A percentile compares a stretch with the other conserved stretches of the same genome.
These are phyloP conservation scores for Bembecia ichneumoniformis DNA, from an alignment of 2,888 invertebrate genomes.

Conservation along the genomic window DNA sequence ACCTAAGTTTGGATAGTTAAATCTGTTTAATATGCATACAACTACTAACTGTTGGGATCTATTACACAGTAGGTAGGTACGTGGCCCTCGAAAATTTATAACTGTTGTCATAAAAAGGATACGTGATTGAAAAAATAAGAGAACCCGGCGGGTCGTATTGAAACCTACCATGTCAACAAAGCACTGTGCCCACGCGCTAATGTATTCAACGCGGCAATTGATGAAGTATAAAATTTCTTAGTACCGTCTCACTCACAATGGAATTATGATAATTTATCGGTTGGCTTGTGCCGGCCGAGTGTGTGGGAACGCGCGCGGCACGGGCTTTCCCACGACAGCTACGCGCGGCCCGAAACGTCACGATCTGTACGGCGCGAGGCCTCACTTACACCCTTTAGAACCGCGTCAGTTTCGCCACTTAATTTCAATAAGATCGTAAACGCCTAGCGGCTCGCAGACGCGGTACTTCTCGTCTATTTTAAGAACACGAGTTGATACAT, in stretches of 20 bases:
- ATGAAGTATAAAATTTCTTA: constrained; percentile 73
- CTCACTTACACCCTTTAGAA: constrained; percentile 42
- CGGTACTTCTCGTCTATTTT: constrained; percentile 24
- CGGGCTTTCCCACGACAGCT: constrained; percentile 68
- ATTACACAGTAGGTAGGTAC: not conserved
- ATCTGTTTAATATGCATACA: too few relatives aligned
- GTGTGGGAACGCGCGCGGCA: constrained; percentile 73
- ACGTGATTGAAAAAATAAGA: constrained; percentile 43
- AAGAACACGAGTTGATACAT: constrained; percentile 33
- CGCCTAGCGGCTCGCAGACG: constrained; percentile 20
- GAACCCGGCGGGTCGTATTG: constrained; percentile 27
- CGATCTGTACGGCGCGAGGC: constrained; percentile 20
- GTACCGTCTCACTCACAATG: constrained; percentile 73
- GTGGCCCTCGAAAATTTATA: constrained; percentile 30
- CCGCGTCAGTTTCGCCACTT: constrained; percentile 10
- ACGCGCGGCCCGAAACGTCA: constrained; percentile 40
- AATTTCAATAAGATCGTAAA: constrained; percentile 36
- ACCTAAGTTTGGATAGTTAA: too few relatives aligned
- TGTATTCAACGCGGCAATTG: constrained; percentile 70
- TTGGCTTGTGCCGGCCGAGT: constrained; percentile 71
- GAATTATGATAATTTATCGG: constrained; percentile 74
- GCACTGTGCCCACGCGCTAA: constrained; percentile 64
- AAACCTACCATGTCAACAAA: constrained; percentile 50
- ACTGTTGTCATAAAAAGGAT: constrained; percentile 36
- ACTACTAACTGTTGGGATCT: too few relatives aligned